These are phyloP conservation scores for Helostoma temminkii DNA, from an alignment of 2,797 vertebrate species.

Conservation along the genomic window DNA sequence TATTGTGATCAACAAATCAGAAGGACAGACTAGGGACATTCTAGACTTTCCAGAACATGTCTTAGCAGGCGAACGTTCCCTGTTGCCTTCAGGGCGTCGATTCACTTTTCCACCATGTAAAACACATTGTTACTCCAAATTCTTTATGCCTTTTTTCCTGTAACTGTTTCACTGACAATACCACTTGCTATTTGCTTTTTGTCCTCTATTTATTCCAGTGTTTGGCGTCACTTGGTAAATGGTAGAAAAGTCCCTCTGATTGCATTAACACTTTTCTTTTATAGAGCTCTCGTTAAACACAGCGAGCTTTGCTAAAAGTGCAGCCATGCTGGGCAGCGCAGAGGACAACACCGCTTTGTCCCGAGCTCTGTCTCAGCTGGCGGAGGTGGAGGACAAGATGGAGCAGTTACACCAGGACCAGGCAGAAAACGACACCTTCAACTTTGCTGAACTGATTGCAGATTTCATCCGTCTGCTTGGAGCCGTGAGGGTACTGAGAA, in stretches of 20 bases:
- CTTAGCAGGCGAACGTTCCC: too few relatives aligned
- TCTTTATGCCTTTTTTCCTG: too few relatives aligned
- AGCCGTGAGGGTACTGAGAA: slow-evolving; percentile 87
- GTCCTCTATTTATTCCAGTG: not conserved
- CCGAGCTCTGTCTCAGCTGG: slow-evolving; percentile 94
- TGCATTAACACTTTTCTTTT: not conserved
- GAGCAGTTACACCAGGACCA: slow-evolving; percentile 97
- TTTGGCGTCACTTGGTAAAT: not conserved
- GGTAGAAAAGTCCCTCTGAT: not conserved
- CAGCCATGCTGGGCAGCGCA: slow-evolving; percentile 97
- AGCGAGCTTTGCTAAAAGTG: slow-evolving; percentile 94
- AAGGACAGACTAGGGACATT: too few relatives aligned
- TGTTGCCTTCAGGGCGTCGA: too few relatives aligned
- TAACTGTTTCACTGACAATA: too few relatives aligned
- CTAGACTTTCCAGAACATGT: too few relatives aligned
- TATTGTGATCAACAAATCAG: too few relatives aligned
- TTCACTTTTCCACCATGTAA: too few relatives aligned
- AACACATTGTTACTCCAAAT: too few relatives aligned
- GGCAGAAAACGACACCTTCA: slow-evolving; percentile 92
- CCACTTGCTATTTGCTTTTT: too few relatives aligned
- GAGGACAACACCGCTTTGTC: slow-evolving; percentile 99
- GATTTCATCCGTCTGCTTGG: slow-evolving; percentile 96
- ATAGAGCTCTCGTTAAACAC: slow-evolving; percentile 91
- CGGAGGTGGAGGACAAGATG: slow-evolving; percentile 98
- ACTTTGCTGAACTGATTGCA: slow-evolving; percentile 92